Percentiles rank a stretch among this genome's conserved stretches.
These are phyloP conservation scores for Ceyx melanurus DNA, from an alignment of 2,113 vertebrate species.

Conservation along the genomic window DNA sequence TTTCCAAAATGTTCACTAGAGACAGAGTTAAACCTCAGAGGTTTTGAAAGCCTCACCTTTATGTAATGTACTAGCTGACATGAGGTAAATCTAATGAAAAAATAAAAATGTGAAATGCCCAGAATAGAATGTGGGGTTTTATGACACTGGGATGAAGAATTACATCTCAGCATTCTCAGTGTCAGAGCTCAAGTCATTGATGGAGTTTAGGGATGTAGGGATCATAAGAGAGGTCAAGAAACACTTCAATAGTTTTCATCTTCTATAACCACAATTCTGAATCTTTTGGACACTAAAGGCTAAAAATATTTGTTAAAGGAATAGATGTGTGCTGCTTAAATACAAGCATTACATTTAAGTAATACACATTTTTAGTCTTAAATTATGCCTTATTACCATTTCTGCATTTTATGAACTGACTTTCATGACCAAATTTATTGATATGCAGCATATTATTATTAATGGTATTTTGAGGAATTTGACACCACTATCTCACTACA, in stretches of 20 bases:
- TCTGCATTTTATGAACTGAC: background rate
- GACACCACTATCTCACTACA: background rate
- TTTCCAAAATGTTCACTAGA: background rate
- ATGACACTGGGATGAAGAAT: conserved; percentile 48
- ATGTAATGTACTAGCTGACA: background rate
- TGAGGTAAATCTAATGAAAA: background rate
- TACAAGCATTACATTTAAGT: background rate
- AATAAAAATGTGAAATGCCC: background rate
- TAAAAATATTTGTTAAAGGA: conserved; percentile 1
- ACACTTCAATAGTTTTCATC: conserved; percentile 35
- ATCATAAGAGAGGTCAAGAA: conserved; percentile 50
- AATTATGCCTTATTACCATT: background rate
- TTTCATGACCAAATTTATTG: background rate
- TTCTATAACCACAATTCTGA: conserved; percentile 1
- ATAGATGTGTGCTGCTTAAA: background rate
- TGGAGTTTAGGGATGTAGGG: conserved; percentile 43
- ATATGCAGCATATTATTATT: background rate
- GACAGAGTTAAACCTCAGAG: background rate
- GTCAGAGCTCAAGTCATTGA: conserved; percentile 53
- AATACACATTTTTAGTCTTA: background rate
- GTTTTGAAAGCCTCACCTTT: background rate
- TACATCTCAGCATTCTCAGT: background rate
- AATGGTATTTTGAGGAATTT: background rate
- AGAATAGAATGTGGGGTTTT: background rate
- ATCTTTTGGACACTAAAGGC: background rate